These are phyloP conservation scores for Melieria crassipennis DNA, from an alignment of 2,888 invertebrate species.

Conservation along the genomic window DNA sequence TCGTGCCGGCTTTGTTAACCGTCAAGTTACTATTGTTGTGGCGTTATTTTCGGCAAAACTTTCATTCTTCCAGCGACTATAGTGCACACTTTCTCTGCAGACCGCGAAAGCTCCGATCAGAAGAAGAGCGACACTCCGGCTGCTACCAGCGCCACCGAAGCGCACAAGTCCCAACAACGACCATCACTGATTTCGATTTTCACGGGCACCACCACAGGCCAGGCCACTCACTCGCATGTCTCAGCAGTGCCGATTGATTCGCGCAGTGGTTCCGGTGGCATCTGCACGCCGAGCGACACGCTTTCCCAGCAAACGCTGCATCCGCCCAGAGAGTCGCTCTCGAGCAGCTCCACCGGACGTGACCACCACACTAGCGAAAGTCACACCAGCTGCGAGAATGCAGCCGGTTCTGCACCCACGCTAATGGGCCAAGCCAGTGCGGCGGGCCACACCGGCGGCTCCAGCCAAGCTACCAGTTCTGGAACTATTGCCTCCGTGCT, in stretches of 20 bases:
- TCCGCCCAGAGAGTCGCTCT: conserved; percentile 69
- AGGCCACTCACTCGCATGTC: conserved; percentile 62
- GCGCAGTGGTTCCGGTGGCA: conserved; percentile 64
- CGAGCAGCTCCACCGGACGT: conserved; percentile 71
- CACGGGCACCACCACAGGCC: conserved; percentile 70
- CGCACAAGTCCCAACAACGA: conserved; percentile 70
- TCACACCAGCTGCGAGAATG: conserved; percentile 60
- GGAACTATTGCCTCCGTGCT: conserved; percentile 52
- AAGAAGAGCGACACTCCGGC: conserved; percentile 65
- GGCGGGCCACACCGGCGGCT: conserved; percentile 47
- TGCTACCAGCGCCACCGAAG: conserved; percentile 64
- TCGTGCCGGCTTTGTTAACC: too few species aligned
- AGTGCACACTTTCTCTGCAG: conserved; percentile 44
- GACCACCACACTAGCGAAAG: conserved; percentile 65
- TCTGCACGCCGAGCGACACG: conserved; percentile 66
- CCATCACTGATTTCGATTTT: conserved; percentile 76
- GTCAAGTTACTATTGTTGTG: too few species aligned
- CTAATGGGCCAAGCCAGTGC: conserved; percentile 50
- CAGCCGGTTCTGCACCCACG: conserved; percentile 55
- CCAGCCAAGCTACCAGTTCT: conserved; percentile 49
- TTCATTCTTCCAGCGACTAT: neutral
- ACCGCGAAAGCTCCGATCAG: conserved; percentile 63
- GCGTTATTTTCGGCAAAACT: too few species aligned
- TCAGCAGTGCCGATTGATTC: conserved; percentile 64
- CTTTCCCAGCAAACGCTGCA: conserved; percentile 66